These are phyloP conservation scores for Stenichneumon culpator DNA, from an alignment of 2,888 invertebrate genomes.

Conservation along the genomic window DNA sequence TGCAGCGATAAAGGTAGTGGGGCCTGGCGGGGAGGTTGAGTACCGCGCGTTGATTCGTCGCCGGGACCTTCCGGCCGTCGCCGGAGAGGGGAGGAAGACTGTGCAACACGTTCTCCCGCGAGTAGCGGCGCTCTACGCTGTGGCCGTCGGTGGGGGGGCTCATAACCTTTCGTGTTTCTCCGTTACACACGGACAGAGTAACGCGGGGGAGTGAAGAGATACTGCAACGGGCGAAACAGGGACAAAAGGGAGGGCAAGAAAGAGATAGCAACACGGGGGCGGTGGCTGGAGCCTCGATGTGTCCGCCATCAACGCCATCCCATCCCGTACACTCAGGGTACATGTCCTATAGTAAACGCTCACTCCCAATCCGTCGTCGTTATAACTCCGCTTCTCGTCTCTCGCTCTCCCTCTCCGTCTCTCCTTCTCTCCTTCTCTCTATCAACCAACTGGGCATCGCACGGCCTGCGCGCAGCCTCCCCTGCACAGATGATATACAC, in stretches of 20 bases:
- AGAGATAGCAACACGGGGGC: conserved; percentile 83
- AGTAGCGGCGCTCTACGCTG: conserved; percentile 24
- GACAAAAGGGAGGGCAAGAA: conserved; percentile 73
- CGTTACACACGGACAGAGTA: conserved; percentile 21
- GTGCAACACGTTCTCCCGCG: conserved; percentile 53
- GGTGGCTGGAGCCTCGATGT: conserved; percentile 87
- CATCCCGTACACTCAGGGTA: conserved; percentile 67
- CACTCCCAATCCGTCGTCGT: conserved; percentile 76
- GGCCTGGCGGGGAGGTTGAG: conserved; percentile 50
- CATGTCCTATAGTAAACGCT: conserved; percentile 79
- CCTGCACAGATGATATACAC: conserved; percentile 39
- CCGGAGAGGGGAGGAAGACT: conserved; percentile 46
- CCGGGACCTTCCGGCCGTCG: conserved; percentile 2
- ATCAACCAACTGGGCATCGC: conserved; percentile 55
- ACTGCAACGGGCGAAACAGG: conserved; percentile 24
- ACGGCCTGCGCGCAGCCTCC: conserved; percentile 69
- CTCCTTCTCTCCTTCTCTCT: conserved; percentile 46
- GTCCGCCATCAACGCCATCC: conserved; percentile 88
- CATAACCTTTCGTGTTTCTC: conserved; percentile 61
- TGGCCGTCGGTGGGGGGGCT: conserved; percentile 45
- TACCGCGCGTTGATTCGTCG: conserved; percentile 60
- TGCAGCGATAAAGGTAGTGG: conserved; percentile 14
- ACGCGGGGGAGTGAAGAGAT: conserved; percentile 64
- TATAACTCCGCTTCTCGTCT: conserved; percentile 25
- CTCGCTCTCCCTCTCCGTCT: conserved; percentile 28